Conservation (phyloP, 2,888 invertebrate genomes). For the Ophonus ardosiacus region DNA sequence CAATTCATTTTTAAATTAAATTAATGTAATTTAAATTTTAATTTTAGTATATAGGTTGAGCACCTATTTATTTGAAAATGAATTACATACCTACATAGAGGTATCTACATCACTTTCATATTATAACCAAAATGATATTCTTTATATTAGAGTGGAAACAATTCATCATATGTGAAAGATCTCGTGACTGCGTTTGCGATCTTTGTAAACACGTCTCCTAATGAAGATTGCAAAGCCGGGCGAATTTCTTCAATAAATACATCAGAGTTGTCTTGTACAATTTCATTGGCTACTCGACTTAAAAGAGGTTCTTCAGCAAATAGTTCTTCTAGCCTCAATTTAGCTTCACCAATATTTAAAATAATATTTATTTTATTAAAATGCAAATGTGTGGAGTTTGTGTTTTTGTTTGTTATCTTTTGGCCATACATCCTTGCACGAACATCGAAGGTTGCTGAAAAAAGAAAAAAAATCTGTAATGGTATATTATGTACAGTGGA, state of each 20-base stretch:
- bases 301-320: conserved; percentile 83
- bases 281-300: conserved; percentile 82
- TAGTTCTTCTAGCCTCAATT: conserved; percentile 81
- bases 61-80: too few species aligned
- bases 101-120: too few species aligned
- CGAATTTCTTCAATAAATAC: conserved; percentile 83
- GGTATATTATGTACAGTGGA: too few species aligned
- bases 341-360: conserved; percentile 79
- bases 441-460: conserved; percentile 82
- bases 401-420: conserved; percentile 76
- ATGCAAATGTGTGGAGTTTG: conserved; percentile 80
- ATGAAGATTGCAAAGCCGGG: conserved; percentile 81
- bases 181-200: conserved; percentile 84
- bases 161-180: conserved; percentile 83
- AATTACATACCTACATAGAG: too few species aligned
- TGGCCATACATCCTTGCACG: conserved; percentile 82
- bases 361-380: conserved; percentile 82
- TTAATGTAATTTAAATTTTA: too few species aligned
- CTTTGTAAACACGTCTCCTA: conserved; percentile 82
- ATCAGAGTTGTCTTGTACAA: conserved; percentile 83
- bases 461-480: conserved; percentile 13
- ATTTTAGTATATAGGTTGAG: too few species aligned
- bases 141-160: conserved; percentile 77
- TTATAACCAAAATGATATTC: too few species aligned
- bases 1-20: too few species aligned